Evolutionary conservation across 1,140 invertebrate genomes (phyloP).

Genomic region (Drosophila auraria): DNA sequence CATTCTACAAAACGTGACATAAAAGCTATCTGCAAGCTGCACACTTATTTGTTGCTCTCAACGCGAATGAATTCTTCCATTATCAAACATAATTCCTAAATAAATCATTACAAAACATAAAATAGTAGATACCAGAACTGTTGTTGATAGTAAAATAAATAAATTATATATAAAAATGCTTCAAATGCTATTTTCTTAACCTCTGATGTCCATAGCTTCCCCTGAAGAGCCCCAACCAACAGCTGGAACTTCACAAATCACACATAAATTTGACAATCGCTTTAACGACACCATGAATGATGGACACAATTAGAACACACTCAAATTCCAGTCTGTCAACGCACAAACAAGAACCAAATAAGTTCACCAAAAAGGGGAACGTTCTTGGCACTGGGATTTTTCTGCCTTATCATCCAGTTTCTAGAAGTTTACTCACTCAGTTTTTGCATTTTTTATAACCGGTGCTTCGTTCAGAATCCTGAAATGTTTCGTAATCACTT

Average conservation of each 20-base stretch:
- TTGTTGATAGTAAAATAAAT: neutral
- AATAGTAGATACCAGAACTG: neutral
- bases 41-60: neutral
- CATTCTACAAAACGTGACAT: conserved; percentile 20
- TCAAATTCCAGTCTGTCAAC: conserved; percentile 38
- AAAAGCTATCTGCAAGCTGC: neutral
- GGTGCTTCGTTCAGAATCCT: conserved; percentile 20
- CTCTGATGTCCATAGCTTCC: neutral
- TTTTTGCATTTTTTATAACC: conserved; percentile 27
- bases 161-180: too few species aligned
- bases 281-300: conserved; percentile 64
- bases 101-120: neutral
- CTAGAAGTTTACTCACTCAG: conserved; percentile 44
- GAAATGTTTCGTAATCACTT: conserved; percentile 67
- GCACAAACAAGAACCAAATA: conserved; percentile 11
- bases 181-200: neutral
- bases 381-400: conserved; percentile 7
- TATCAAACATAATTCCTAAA: neutral
- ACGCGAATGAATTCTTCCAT: neutral
- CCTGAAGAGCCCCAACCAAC: conserved; percentile 11
- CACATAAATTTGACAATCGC: conserved; percentile 58
- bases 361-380: conserved; percentile 20
- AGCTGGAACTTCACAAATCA: conserved; percentile 63
- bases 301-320: conserved; percentile 62
- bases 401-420: conserved; percentile 15